Percentiles rank a stretch among this genome's conserved stretches.
Evolutionary conservation across 1,140 invertebrate genomes (phyloP).

Genomic region (Drosophila yakuba): DNA sequence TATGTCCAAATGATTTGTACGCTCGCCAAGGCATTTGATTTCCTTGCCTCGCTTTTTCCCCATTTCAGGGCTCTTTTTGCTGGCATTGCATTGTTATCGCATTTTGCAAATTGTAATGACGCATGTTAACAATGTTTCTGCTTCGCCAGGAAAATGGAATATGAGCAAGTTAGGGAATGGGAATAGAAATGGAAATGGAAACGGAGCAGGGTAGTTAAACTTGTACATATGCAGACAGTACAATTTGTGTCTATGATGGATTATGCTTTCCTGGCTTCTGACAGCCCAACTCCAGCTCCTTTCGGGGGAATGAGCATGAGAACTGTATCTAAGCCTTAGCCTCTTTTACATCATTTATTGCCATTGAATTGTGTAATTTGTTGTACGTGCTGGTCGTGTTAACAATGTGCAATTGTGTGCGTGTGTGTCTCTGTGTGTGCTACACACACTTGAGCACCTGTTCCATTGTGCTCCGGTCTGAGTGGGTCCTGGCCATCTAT

Average conservation of each 20-base stretch:
- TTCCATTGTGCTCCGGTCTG: slow-evolving; percentile 14
- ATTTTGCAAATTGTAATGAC: slow-evolving; percentile 84
- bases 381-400: slow-evolving; percentile 47
- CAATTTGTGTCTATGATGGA: slow-evolving; percentile 74
- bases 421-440: slow-evolving; percentile 11
- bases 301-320: not conserved
- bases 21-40: slow-evolving; percentile 71
- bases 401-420: slow-evolving; percentile 18
- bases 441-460: slow-evolving; percentile 40
- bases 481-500: slow-evolving; percentile 24
- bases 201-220: slow-evolving; percentile 28
- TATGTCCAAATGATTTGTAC: slow-evolving; percentile 81
- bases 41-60: slow-evolving; percentile 37
- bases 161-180: slow-evolving; percentile 3
- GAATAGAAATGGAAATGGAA: slow-evolving; percentile 2
- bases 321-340: slow-evolving; percentile 22
- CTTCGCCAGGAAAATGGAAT: slow-evolving; percentile 11
- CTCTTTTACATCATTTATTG: slow-evolving; percentile 67
- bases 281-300: slow-evolving; percentile 57
- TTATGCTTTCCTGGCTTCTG: slow-evolving; percentile 73
- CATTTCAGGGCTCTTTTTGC: slow-evolving; percentile 32
- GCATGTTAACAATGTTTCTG: slow-evolving; percentile 82
- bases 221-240: slow-evolving; percentile 53
- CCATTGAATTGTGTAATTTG: slow-evolving; percentile 71
- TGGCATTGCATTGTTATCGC: slow-evolving; percentile 56